These are phyloP conservation scores for Drosophila pseudoananassae DNA, from an alignment of 1,140 invertebrate genomes.

Conservation along the genomic window DNA sequence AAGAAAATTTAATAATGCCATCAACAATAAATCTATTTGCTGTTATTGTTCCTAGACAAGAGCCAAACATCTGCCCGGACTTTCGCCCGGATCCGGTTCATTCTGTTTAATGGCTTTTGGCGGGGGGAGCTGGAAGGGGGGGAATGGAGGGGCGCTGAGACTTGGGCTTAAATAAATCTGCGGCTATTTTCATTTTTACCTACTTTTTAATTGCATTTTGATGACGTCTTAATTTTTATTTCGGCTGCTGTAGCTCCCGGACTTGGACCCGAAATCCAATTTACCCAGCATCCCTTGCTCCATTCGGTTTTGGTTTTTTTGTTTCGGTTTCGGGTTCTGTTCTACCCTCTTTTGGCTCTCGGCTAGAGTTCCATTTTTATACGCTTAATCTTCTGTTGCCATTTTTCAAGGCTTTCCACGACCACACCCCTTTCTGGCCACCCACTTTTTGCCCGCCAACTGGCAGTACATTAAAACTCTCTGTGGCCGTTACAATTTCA, in stretches of 20 bases:
- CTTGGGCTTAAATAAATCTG: constrained; percentile 75
- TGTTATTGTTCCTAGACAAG: constrained; percentile 69
- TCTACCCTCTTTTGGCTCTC: constrained; percentile 1
- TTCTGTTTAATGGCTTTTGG: constrained; percentile 54
- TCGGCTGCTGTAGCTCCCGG: constrained; percentile 25
- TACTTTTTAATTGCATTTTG: constrained; percentile 82
- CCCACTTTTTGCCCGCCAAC: constrained; percentile 8
- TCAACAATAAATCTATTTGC: constrained; percentile 82
- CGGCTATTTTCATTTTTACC: constrained; percentile 77
- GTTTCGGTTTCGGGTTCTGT: neutral
- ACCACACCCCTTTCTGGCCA: neutral
- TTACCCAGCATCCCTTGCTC: constrained; percentile 36
- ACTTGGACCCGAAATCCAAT: constrained; percentile 63
- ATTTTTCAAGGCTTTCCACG: constrained; percentile 56
- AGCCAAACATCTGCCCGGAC: constrained; percentile 44
- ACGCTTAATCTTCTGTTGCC: constrained; percentile 80
- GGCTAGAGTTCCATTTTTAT: constrained; percentile 60
- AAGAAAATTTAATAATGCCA: constrained; percentile 79
- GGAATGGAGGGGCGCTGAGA: neutral
- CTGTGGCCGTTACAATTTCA: constrained; percentile 70
- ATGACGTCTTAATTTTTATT: constrained; percentile 82
- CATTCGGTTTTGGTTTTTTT: neutral
- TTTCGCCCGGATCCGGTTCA: constrained; percentile 37
- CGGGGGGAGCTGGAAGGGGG: neutral
- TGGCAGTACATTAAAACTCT: constrained; percentile 76